A percentile compares a stretch with the other conserved stretches of the same genome.
phyloP scores from a whole-genome alignment of 2,113 vertebrate species.

The human (Homo sapiens) region GRCh38 chr11:44980001-44980500 shows the following conservation, averaged over 20 bases:
- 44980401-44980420: background rate
- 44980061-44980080: background rate
- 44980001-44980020: background rate
- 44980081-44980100: fast-evolving
- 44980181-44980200: background rate
- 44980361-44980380: background rate
- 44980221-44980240: background rate
- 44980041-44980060: fast-evolving
- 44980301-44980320: fast-evolving
- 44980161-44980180: background rate
- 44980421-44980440: background rate
- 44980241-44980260: background rate
- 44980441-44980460: background rate
- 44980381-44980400: background rate
- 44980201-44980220: background rate
- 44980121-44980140: fast-evolving
- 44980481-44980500: background rate
- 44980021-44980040: background rate
- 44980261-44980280: background rate
- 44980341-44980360: background rate
- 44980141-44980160: background rate
- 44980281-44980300: too few species aligned
- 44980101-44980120: background rate
- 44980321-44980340: background rate
- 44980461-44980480: background rate